Evolutionary conservation across 2,113 vertebrate genomes (phyloP), one percentile per base, ranked within the genome.

Genomic region (Eurystomus gularis): DNA sequence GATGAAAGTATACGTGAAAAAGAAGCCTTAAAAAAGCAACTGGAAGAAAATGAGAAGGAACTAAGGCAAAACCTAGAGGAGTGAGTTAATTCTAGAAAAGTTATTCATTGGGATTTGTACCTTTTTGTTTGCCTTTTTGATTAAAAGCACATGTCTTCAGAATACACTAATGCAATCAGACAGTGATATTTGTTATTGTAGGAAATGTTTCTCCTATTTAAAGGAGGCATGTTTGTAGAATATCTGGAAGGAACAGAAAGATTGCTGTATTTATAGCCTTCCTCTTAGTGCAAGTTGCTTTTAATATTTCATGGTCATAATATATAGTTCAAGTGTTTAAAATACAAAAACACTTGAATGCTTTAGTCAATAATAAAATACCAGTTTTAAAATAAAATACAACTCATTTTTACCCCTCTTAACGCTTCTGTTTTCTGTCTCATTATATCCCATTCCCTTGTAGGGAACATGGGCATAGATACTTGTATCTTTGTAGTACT

Each of bases 31-130:
- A 98, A 97, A 93, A 98, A 97, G 64, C 98, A 98, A 75, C 98
- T 99, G 20, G 92, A 98, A 73, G 99, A 99, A 90, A 98, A 98
- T 0, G 99, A 99, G 96, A 98, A 88, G 11, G 99, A 99, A 40
- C 99, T 99, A 55, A 98, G 98, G 87, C 98, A 96, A 70, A 98
- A 98, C 82, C 95, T 99, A n/a, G 99, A 99, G 71, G 99, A 99
- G 99, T 99, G 97, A 99, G 99, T 98, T 91, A 78, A 51, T 35
- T 72, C 11, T 78, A 44, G 46, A 37, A 25, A 75, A 73, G 33
- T 51, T 69, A 17, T 44, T 71, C 0, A 10, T 4, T 95, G 25
- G 52, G 68, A 52, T 75, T 80, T 58, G 5, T 71, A 54, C 10
- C 23, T 52, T 76, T 85, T 58, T 33, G 44, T 76, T 65, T 87